Evolutionary conservation across 2,888 invertebrate genomes (phyloP).

Genomic region (Cerceris rybyensis): DNA sequence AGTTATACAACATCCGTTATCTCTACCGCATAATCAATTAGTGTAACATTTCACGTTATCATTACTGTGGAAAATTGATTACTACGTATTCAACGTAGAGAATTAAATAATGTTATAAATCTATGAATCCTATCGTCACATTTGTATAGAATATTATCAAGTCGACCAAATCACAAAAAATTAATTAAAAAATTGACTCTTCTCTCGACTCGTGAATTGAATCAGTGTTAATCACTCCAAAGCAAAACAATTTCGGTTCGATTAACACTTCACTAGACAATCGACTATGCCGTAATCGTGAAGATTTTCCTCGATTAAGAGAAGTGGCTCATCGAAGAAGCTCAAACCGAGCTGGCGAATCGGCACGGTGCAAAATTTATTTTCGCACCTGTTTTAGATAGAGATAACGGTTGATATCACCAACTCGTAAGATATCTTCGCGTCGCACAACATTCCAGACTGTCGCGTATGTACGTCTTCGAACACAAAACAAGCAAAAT

Average conservation of each 20-base stretch:
- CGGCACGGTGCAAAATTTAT: slow-evolving; percentile 47
- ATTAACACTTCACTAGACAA: neutral
- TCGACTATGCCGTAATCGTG: neutral
- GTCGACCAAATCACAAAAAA: no score
- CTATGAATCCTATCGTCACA: no score
- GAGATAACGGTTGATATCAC: slow-evolving; percentile 54
- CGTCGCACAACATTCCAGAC: slow-evolving; percentile 57
- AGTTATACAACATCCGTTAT: neutral
- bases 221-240: neutral
- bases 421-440: slow-evolving; percentile 47
- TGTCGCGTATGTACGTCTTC: slow-evolving; percentile 42
- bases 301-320: slow-evolving; percentile 6
- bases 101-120: neutral
- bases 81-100: neutral
- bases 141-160: no score
- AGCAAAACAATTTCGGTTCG: neutral
- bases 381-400: slow-evolving; percentile 57
- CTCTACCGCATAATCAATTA: neutral
- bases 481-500: slow-evolving; percentile 34
- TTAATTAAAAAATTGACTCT: no score
- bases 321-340: slow-evolving; percentile 1
- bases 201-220: neutral
- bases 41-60: neutral
- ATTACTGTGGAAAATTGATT: neutral
- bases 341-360: slow-evolving; percentile 22